Conservation (phyloP, 1,140 invertebrate species). For the Ooceraea biroi region DNA sequence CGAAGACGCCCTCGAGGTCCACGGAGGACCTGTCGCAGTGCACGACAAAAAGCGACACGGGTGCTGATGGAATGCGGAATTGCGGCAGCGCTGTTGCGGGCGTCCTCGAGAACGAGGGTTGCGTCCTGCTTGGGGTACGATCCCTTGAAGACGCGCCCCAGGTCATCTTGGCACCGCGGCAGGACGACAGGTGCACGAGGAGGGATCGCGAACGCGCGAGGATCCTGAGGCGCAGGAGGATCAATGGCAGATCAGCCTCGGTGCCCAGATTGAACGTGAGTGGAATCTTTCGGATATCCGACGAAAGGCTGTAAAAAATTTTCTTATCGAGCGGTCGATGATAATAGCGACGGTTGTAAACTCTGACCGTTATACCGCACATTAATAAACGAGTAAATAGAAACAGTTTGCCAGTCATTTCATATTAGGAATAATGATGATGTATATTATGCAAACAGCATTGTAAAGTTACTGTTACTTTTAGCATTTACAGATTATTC, state of each 20-base stretch:
- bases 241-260: conserved; percentile 82
- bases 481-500: not conserved
- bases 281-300: conserved; percentile 24
- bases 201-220: conserved; percentile 83
- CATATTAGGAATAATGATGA: not conserved
- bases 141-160: conserved; percentile 76
- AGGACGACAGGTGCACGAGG: conserved; percentile 81
- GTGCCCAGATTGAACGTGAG: conserved; percentile 84
- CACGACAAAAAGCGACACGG: conserved; percentile 44
- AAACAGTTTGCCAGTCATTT: not conserved
- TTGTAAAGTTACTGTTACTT: not conserved
- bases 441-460: not conserved
- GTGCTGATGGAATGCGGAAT: conserved; percentile 77
- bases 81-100: conserved; percentile 74
- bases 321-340: not conserved
- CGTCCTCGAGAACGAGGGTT: conserved; percentile 74
- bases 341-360: not conserved
- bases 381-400: not conserved
- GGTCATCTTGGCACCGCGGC: conserved; percentile 65
- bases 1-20: conserved; percentile 66
- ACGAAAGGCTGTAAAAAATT: not conserved
- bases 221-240: conserved; percentile 80
- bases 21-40: conserved; percentile 63
- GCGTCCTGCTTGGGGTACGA: conserved; percentile 81
- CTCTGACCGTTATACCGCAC: not conserved